Conservation (phyloP, 2,888 invertebrate species). For the Aethes cnicana region DNA sequence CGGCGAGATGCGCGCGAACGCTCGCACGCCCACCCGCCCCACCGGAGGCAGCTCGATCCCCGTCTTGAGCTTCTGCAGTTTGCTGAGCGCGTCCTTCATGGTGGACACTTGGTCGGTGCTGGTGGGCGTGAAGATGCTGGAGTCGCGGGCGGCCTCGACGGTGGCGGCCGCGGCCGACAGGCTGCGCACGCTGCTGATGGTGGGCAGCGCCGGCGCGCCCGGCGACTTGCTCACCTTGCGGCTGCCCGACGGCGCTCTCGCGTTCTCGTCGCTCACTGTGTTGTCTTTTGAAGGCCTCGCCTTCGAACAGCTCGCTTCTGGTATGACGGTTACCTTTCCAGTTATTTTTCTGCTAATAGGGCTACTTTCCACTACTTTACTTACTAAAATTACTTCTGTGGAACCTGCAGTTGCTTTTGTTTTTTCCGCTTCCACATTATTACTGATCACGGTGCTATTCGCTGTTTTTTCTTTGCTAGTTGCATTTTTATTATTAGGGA, state of each 20-base stretch:
- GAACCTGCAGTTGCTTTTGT: background rate
- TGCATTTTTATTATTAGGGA: constrained; percentile 9
- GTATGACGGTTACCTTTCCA: constrained; percentile 30
- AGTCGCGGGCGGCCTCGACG: constrained; percentile 47
- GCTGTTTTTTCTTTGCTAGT: constrained; percentile 27
- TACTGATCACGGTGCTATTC: background rate
- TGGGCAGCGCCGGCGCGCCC: constrained; percentile 36
- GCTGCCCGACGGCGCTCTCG: constrained; percentile 55
- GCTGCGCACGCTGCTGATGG: constrained; percentile 35
- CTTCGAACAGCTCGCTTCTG: constrained; percentile 29
- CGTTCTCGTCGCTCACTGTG: constrained; percentile 57
- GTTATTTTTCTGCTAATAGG: constrained; percentile 22
- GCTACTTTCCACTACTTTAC: constrained; percentile 16
- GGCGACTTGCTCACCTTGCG: constrained; percentile 48
- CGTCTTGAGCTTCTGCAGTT: constrained; percentile 53
- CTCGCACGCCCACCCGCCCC: constrained; percentile 67
- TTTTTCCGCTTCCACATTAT: background rate
- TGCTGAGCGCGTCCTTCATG: constrained; percentile 56
- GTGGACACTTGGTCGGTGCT: constrained; percentile 54
- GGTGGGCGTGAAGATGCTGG: constrained; percentile 59
- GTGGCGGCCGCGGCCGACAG: constrained; percentile 34
- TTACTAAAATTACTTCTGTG: background rate
- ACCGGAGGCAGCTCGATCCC: constrained; percentile 49
- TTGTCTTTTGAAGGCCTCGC: constrained; percentile 47
- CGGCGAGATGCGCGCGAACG: constrained; percentile 72